These are phyloP conservation scores for Drosophila ustulata DNA, from an alignment of 2,888 invertebrate genomes.

Conservation along the genomic window DNA sequence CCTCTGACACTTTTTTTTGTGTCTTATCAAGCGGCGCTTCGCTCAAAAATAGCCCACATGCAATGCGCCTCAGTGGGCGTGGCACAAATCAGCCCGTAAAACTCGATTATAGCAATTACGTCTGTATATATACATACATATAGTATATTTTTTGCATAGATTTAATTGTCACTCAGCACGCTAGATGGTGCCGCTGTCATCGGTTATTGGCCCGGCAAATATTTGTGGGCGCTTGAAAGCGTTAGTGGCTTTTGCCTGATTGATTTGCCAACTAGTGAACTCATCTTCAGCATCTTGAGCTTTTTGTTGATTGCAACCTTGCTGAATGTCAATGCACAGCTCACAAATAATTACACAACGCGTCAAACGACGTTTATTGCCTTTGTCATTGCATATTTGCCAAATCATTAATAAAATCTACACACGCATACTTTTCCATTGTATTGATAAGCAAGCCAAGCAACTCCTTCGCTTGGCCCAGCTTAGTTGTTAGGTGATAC, in stretches of 20 bases:
- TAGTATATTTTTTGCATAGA: constrained; percentile 8
- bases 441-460: constrained; percentile 33
- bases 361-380: constrained; percentile 22
- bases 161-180: constrained; percentile 17
- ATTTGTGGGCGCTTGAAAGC: constrained; percentile 25
- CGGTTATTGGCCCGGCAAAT: constrained; percentile 30
- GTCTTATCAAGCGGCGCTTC: constrained; percentile 51
- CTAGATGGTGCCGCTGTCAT: constrained; percentile 40
- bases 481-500: neutral
- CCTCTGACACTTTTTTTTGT: constrained; percentile 59
- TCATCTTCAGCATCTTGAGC: constrained; percentile 2
- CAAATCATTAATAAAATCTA: constrained; percentile 33
- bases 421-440: constrained; percentile 5
- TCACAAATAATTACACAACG: constrained; percentile 55
- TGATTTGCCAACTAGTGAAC: constrained; percentile 27
- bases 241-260: constrained; percentile 24
- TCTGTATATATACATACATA: neutral
- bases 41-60: constrained; percentile 42
- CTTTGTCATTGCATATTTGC: constrained; percentile 33
- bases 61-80: constrained; percentile 61
- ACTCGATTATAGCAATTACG: constrained; percentile 23
- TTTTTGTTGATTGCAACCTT: constrained; percentile 50
- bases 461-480: neutral
- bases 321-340: constrained; percentile 55
- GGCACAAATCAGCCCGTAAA: constrained; percentile 37